Base-by-base conservation (phyloP, 92 coral and sea anemone species). In the Porites rus region DNA sequence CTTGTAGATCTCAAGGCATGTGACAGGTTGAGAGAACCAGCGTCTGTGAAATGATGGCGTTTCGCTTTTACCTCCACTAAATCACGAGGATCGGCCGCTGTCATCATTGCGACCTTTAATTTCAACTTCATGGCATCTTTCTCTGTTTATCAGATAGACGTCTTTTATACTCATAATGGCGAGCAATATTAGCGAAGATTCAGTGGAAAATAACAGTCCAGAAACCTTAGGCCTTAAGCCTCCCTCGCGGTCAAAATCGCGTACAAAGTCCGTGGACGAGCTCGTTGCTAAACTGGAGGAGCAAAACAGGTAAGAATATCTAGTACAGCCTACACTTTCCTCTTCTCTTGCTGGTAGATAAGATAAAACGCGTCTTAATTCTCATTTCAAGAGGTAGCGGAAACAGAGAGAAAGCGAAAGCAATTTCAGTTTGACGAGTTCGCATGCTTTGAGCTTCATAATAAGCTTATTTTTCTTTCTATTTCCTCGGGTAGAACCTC, bases 201-300 rank as follows among this genome's bases (percentile, higher is more conserved):
- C 72, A 25, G 80, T 73, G n/a, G 80, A 83, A 64, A 63, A 50
- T 54, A 70, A 53, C 25, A 8, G 8, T 62, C 64, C 63, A 22
- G 87, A 83, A 14, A 83, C 21, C 51, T 43, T 28, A 28, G 31
- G 31, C 31, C 31, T 74, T 18, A 61, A 17, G 65, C 75, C 59
- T 1, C 83, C 88, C 16, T 52, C 67, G 53, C 76, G 83, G 56
- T 75, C 82, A 3, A 76, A 85, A 50, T 76, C 88, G 74, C 83
- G 88, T 65, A 76, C 91, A 59, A 74, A 85, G 52, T 95, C 98
- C 10, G 86, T 88, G 60, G 95, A 86, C 72, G 98, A 95, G 21
- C 90, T 95, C 10, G 84, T 95, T 18, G 92, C 86, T 0, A 88
- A 86, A 69, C 90, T 95, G 51, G 98, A 95, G 74, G 96, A 93